Evolutionary conservation across 2,113 vertebrate species (phyloP), one percentile per base, ranked within the genome.

Genomic region (Corythornis madagascariensis): DNA sequence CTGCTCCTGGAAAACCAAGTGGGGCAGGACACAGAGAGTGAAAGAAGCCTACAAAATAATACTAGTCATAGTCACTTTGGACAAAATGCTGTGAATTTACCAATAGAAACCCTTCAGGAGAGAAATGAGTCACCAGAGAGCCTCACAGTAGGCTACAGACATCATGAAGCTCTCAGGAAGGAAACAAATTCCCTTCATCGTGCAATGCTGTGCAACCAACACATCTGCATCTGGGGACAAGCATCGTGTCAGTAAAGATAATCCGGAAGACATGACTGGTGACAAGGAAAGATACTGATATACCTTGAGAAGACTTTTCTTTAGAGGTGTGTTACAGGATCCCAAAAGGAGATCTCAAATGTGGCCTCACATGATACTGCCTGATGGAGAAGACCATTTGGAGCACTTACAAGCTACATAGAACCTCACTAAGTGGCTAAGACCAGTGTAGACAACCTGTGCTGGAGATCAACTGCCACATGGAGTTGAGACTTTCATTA

Each of bases 11-110:
- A 56, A 72, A 40, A 84, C 9, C 69, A 60, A 66, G 21, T 6
- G 42, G 8, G 38, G 71, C 9, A 29, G 29, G 43, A 72, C 10
- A 20, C 24, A 40, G 16, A 0, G 0, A 84, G 33, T 19, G 43
- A 71, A 7, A 86, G 21, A 79, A 29, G 9, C 40, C 24, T 85
- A 35, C 38, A 45, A 57, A 89, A 79, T 47, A 67, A 55, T 57
- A 31, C 11, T 73, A 28, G 9, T 65, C 60, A 33, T 22, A 76
- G 67, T 43, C 9, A 22, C 29, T 76, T 82, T 26, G 19, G 86
- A 56, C 14, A 89, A 75, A 82, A 48, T 33, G 12, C 28, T 55
- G 45, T 67, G 31, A 91, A 56, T 64, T 75, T 87, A 60, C 7
- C 40, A 40, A 19, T 24, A 14, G 28, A 72, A 84, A 73, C 29